phyloP scores from a whole-genome alignment of 30 jellyfish, hydroid and myxozoan genomes.

The Chrysaora quinquecirrha region DNA sequence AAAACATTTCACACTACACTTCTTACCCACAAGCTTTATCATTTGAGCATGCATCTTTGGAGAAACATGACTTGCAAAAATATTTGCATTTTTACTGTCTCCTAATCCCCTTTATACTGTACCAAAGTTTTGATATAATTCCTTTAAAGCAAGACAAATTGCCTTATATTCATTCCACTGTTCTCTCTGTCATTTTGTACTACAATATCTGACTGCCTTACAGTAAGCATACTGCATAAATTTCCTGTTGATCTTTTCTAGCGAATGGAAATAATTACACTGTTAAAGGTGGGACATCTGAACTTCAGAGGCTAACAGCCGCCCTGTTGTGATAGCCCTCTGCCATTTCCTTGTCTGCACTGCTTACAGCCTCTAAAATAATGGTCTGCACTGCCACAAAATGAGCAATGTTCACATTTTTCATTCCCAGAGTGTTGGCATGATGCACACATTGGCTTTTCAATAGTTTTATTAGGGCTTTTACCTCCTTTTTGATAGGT shows the following conservation, averaged over 20 bases:
- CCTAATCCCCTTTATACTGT: conserved; percentile 3
- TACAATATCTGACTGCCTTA: conserved; percentile 6
- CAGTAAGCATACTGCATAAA: conserved; percentile 3
- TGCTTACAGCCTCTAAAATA: not conserved
- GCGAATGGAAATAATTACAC: not conserved
- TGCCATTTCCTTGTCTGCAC: conserved; percentile 2
- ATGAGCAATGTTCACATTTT: too few species aligned
- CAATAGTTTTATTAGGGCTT: not conserved
- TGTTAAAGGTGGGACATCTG: not conserved
- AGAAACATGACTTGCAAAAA: not conserved
- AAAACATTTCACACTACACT: conserved; percentile 14
- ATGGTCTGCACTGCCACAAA: too few species aligned
- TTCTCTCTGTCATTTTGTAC: not conserved
- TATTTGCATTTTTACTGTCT: not conserved
- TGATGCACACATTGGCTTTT: not conserved
- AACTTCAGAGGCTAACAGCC: conserved; percentile 3
- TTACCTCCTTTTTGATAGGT: not conserved
- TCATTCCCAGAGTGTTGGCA: not conserved
- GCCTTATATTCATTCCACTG: conserved; percentile 7
- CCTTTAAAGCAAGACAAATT: not conserved
- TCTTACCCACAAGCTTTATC: conserved; percentile 9
- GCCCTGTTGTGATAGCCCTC: not conserved
- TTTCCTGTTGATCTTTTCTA: not conserved
- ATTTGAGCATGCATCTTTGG: conserved; percentile 10
- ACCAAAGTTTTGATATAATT: not conserved